Evolutionary conservation across 2,797 vertebrate genomes (phyloP).

Genomic region (Trachops cirrhosus): DNA sequence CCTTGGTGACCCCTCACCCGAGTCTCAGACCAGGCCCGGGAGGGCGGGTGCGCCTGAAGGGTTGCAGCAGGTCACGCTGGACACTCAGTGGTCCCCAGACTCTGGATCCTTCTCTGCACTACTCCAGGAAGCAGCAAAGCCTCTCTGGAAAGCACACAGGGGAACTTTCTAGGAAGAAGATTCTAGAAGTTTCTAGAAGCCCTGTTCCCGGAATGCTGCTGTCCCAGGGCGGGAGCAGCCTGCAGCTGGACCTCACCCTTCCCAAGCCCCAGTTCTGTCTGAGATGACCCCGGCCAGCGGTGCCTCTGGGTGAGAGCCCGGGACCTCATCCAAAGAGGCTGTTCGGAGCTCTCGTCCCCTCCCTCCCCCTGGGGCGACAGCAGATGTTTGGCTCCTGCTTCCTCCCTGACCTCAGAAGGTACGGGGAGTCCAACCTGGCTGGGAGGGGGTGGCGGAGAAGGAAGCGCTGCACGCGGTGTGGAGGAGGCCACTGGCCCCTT

Average conservation of each 20-base stretch:
- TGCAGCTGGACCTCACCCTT: background rate
- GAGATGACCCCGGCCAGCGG: background rate
- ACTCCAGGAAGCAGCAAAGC: background rate
- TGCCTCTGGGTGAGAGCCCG: background rate
- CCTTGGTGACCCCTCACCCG: background rate
- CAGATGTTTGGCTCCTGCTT: slow-evolving; percentile 35
- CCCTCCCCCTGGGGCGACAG: background rate
- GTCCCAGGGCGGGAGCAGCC: background rate
- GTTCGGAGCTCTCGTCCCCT: background rate
- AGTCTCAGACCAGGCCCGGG: fast-evolving
- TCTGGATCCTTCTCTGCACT: background rate
- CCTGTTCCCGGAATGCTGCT: background rate
- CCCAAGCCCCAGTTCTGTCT: background rate
- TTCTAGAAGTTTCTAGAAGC: slow-evolving; percentile 16
- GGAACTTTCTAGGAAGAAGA: slow-evolving; percentile 26
- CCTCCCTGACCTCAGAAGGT: background rate
- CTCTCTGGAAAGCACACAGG: background rate
- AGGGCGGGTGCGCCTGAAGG: background rate
- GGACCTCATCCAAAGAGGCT: background rate
- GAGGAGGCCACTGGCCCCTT: background rate
- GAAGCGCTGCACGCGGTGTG: background rate
- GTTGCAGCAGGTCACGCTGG: fast-evolving
- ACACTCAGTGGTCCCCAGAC: background rate
- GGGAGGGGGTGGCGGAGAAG: background rate
- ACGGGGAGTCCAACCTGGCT: no score